Evolutionary conservation across 2,888 invertebrate genomes (phyloP).

Genomic region (Oxycera nigricornis): DNA sequence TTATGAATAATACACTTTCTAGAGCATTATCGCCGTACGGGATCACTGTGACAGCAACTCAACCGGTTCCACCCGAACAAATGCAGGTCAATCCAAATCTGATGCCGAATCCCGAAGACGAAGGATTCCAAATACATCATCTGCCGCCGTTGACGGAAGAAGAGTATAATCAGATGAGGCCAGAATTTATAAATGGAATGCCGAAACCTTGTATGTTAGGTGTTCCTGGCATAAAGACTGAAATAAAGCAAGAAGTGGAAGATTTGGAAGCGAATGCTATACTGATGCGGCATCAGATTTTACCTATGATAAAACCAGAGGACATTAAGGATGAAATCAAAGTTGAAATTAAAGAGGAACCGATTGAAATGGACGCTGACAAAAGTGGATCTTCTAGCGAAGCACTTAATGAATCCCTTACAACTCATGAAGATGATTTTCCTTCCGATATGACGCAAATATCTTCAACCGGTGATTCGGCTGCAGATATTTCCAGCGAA

Average conservation of each 20-base stretch:
- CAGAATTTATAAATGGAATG: conserved; percentile 42
- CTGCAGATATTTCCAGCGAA: background rate
- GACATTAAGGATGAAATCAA: background rate
- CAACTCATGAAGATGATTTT: background rate
- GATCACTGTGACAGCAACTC: background rate
- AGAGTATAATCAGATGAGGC: conserved; percentile 29
- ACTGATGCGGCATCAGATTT: background rate
- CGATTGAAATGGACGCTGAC: background rate
- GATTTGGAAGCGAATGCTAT: background rate
- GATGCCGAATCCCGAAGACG: conserved; percentile 35
- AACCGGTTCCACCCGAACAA: background rate
- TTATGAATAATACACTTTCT: conserved; percentile 27
- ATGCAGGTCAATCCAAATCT: background rate
- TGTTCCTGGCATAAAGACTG: conserved; percentile 17
- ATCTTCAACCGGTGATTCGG: background rate
- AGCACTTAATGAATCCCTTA: background rate
- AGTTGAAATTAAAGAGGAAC: conserved; percentile 6
- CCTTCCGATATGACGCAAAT: background rate
- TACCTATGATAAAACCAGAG: conserved; percentile 9
- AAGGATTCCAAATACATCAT: conserved; percentile 33
- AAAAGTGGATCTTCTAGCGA: background rate
- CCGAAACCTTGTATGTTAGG: conserved; percentile 30
- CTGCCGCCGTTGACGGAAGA: conserved; percentile 36
- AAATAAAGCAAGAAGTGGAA: conserved; percentile 14
- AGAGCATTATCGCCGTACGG: conserved; percentile 34